These are phyloP conservation scores for Acleris literana DNA, from an alignment of 2,888 invertebrate species.

Conservation along the genomic window DNA sequence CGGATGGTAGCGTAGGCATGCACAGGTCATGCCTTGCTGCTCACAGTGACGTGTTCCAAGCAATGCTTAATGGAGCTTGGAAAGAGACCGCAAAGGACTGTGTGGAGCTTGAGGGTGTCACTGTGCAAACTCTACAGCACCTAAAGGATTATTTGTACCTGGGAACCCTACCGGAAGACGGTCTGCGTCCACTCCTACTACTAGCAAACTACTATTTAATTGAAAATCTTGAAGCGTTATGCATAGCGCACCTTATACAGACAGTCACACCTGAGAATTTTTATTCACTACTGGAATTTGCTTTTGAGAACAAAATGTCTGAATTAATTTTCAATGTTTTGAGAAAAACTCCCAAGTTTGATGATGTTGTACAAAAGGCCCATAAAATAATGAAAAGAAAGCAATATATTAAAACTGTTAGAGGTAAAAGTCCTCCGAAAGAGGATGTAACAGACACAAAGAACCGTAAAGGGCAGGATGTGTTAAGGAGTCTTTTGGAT, in stretches of 20 bases:
- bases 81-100: constrained; percentile 3
- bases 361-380: constrained; percentile 8
- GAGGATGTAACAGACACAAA: neutral
- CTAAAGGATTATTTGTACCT: constrained; percentile 12
- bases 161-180: neutral
- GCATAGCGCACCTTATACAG: constrained; percentile 9
- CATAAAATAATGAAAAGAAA: constrained; percentile 10
- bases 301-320: constrained; percentile 14
- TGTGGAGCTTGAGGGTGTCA: constrained; percentile 6
- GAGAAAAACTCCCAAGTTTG: neutral
- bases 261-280: constrained; percentile 13
- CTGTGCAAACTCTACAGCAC: constrained; percentile 5
- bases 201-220: constrained; percentile 15
- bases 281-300: constrained; percentile 17
- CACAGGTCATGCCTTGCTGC: constrained; percentile 9
- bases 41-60: constrained; percentile 9
- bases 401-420: neutral
- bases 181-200: neutral
- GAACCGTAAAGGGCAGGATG: no score
- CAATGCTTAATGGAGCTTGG: constrained; percentile 10
- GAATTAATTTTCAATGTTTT: constrained; percentile 12
- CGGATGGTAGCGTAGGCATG: constrained; percentile 9
- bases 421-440: neutral
- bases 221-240: constrained; percentile 10
- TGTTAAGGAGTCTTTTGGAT: no score